phyloP scores from a whole-genome alignment of 2,797 vertebrate species.

The Vespertilio murinus region DNA sequence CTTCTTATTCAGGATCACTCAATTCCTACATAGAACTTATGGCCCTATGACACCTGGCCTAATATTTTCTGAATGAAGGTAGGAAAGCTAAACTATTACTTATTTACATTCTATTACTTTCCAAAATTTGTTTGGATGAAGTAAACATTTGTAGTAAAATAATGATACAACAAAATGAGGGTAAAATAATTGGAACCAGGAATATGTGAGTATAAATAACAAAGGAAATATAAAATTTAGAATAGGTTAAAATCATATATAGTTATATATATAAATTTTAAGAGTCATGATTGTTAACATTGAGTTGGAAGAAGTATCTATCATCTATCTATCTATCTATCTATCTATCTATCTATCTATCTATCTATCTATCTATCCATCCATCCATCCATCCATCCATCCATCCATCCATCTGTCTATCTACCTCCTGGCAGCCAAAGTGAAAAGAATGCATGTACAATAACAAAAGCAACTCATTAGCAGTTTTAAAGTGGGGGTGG shows the following conservation, averaged over 20 bases:
- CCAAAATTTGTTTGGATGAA: background rate
- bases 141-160: background rate
- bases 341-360: background rate
- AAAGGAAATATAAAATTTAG: constrained; percentile 7
- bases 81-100: background rate
- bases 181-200: background rate
- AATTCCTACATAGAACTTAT: background rate
- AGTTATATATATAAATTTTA: background rate
- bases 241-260: background rate
- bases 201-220: background rate
- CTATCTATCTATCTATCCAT: background rate
- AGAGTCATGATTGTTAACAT: background rate
- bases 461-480: background rate
- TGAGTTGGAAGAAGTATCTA: background rate
- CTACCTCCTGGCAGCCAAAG: background rate
- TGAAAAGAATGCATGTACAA: background rate
- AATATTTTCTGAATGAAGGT: background rate
- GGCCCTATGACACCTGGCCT: background rate
- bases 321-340: background rate
- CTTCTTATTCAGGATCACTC: background rate
- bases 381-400: background rate
- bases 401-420: background rate
- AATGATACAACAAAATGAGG: background rate
- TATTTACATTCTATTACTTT: background rate
- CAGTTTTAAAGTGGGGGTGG: background rate